phyloP scores from a whole-genome alignment of 1,140 invertebrate genomes.

The Neocloeon triangulifer region DNA sequence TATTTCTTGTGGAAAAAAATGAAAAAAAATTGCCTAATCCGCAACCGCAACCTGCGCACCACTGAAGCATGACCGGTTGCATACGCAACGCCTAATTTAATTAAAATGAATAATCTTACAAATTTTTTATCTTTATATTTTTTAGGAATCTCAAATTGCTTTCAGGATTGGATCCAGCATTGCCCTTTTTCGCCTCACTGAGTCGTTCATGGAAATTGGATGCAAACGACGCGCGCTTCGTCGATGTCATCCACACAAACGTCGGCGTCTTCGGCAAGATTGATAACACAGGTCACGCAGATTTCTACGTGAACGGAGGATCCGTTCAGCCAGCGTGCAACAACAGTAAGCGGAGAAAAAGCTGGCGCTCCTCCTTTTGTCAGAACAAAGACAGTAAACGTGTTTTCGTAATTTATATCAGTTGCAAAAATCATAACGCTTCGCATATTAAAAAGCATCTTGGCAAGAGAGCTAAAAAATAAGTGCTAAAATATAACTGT shows the following conservation, averaged over 20 bases:
- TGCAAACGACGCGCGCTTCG: conserved; percentile 37
- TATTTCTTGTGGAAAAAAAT: too few species aligned
- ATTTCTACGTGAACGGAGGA: conserved; percentile 53
- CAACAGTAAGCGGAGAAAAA: conserved; percentile 1
- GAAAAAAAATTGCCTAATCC: too few species aligned
- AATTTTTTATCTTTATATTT: conserved; percentile 1
- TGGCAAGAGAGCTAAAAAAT: too few species aligned
- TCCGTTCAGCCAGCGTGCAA: conserved; percentile 36
- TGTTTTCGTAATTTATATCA: too few species aligned
- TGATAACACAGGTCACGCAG: conserved; percentile 36
- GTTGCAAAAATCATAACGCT: too few species aligned
- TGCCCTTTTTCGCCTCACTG: conserved; percentile 33
- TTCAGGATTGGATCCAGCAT: conserved; percentile 36
- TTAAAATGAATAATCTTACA: not conserved
- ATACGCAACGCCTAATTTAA: not conserved
- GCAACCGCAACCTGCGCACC: too few species aligned
- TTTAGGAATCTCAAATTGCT: conserved; percentile 7
- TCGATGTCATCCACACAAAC: conserved; percentile 55
- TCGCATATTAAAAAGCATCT: too few species aligned
- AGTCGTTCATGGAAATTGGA: conserved; percentile 34
- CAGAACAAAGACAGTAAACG: too few species aligned
- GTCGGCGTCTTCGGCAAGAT: conserved; percentile 35
- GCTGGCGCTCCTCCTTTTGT: too few species aligned
- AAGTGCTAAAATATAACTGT: too few species aligned
- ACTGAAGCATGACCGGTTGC: not conserved